A percentile compares a stretch with the other conserved stretches of the same genome.
Conservation (phyloP, 2,797 vertebrate species). For the Ceryle rudis region DNA sequence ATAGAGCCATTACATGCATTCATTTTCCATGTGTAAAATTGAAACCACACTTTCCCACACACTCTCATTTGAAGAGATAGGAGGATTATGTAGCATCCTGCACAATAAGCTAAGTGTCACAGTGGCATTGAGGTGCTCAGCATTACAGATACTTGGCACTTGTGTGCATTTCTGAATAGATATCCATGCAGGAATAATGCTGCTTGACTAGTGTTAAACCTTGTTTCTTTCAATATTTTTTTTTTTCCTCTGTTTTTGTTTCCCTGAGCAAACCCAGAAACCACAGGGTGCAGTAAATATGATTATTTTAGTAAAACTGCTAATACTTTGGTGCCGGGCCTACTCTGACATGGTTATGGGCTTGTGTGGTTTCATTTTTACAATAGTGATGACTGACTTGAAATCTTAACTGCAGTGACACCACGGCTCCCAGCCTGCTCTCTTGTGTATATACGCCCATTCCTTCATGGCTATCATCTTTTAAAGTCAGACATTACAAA, state of each 20-base stretch:
- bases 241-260: not conserved
- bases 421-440: not conserved
- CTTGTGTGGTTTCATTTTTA: not conserved
- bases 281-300: not conserved
- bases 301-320: not conserved
- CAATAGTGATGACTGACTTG: not conserved
- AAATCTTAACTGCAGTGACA: not conserved
- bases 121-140: not conserved
- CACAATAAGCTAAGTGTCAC: not conserved
- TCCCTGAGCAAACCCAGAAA: not conserved
- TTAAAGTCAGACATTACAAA: not conserved
- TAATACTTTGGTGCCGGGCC: not conserved
- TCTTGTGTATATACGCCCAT: not conserved
- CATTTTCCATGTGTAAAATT: not conserved
- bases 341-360: not conserved
- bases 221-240: not conserved
- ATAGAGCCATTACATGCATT: not conserved
- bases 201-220: not conserved
- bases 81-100: not conserved
- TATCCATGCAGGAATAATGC: not conserved
- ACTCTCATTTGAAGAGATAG: not conserved
- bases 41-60: not conserved
- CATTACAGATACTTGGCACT: not conserved
- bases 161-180: not conserved
- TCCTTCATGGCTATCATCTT: not conserved